Evolutionary conservation across 2,113 vertebrate genomes (phyloP).

Genomic region (Muntiacus muntjak): DNA sequence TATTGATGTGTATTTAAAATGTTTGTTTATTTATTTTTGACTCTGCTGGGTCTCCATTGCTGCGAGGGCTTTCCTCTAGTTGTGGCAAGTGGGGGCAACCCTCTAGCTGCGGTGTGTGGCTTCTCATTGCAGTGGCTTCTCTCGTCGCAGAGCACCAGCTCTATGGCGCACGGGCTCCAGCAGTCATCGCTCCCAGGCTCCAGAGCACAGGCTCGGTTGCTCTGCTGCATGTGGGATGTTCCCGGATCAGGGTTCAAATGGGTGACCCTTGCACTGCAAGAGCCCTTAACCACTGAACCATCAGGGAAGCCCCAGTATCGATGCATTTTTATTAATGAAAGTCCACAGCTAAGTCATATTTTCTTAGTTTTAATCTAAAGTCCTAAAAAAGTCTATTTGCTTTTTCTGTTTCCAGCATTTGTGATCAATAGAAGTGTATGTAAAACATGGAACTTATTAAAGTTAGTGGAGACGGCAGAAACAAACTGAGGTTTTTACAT

Average conservation of each 20-base stretch:
- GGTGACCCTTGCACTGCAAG: neutral
- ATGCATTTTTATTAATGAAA: neutral
- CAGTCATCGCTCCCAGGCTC: fast-evolving
- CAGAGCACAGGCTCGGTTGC: neutral
- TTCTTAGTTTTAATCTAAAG: neutral
- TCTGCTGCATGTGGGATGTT: neutral
- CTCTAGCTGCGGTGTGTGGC: fast-evolving
- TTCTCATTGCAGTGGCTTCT: neutral
- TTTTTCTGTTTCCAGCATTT: neutral
- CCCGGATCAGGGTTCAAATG: neutral
- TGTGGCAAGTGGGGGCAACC: neutral
- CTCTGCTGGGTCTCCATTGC: neutral
- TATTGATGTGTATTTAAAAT: neutral
- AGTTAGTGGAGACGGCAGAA: neutral
- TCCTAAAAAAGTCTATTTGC: neutral
- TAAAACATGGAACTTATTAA: neutral
- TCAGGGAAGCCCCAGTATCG: neutral
- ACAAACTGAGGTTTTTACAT: neutral
- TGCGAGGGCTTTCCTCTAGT: neutral
- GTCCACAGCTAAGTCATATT: neutral
- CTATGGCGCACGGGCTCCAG: fast-evolving
- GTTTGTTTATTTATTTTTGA: neutral
- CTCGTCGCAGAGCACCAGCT: neutral
- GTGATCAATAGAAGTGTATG: neutral
- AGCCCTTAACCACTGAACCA: neutral